phyloP scores from a whole-genome alignment of 2,797 vertebrate genomes.

The Gallinago stenura region DNA sequence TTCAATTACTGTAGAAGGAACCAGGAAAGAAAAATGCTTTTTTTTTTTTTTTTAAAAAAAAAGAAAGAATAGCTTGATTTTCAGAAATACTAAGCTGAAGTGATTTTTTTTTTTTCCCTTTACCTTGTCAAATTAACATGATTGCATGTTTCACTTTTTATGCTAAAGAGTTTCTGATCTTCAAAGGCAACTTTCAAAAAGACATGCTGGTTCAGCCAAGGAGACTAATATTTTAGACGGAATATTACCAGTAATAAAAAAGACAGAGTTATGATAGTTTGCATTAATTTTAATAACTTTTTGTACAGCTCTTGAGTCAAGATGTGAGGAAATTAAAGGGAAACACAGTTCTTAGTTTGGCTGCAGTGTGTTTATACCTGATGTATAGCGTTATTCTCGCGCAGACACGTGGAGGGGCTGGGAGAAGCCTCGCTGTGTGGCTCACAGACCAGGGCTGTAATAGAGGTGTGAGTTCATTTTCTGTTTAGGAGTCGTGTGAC shows the following conservation, averaged over 20 bases:
- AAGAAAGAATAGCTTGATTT: slow-evolving; percentile 53
- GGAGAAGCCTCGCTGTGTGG: neutral
- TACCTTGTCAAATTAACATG: slow-evolving; percentile 69
- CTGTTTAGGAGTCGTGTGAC: neutral
- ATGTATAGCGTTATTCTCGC: neutral
- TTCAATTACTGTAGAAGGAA: neutral
- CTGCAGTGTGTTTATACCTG: slow-evolving; percentile 23
- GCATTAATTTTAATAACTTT: slow-evolving; percentile 80
- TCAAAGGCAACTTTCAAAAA: slow-evolving; percentile 74
- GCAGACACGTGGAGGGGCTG: neutral
- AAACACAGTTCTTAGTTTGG: slow-evolving; percentile 43
- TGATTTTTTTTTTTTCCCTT: slow-evolving; percentile 1
- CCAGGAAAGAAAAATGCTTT: neutral
- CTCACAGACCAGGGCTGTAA: neutral
- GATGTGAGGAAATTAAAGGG: slow-evolving; percentile 68
- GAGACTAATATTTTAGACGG: slow-evolving; percentile 76
- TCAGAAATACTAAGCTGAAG: slow-evolving; percentile 33
- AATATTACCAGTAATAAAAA: slow-evolving; percentile 77
- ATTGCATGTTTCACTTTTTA: slow-evolving; percentile 65
- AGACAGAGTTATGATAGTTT: slow-evolving; percentile 73
- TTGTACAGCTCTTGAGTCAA: slow-evolving; percentile 54
- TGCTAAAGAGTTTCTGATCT: slow-evolving; percentile 64
- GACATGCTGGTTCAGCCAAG: slow-evolving; percentile 54
- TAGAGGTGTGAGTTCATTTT: neutral
- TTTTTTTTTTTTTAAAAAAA: neutral